Conservation (phyloP, 2,113 vertebrate genomes). For the Numida meleagris region DNA sequence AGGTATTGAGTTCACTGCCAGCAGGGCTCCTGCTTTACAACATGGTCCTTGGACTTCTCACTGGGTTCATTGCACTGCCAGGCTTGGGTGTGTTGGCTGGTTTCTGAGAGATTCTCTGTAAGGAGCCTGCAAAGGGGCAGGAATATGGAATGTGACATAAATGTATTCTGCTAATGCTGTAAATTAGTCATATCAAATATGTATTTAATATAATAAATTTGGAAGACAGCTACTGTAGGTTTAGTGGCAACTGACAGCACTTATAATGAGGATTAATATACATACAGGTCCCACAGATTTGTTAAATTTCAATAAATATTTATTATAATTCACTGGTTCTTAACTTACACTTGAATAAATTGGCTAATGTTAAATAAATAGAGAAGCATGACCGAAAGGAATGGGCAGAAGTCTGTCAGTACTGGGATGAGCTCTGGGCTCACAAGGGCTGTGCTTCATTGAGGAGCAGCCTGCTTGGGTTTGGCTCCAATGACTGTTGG, state of each 20-base stretch:
- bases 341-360: conserved; percentile 54
- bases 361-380: conserved; percentile 48
- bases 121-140: neutral
- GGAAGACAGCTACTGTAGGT: conserved; percentile 50
- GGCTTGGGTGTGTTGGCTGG: neutral
- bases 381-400: neutral
- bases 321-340: conserved; percentile 46
- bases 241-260: conserved; percentile 59
- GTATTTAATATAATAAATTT: conserved; percentile 68
- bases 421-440: neutral
- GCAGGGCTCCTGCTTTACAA: neutral
- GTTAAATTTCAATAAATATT: conserved; percentile 69
- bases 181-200: conserved; percentile 69
- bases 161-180: conserved; percentile 57
- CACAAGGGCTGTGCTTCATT: fast-evolving
- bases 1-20: neutral
- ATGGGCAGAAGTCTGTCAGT: neutral
- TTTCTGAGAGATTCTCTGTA: neutral
- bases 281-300: conserved; percentile 36
- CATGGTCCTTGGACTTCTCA: neutral
- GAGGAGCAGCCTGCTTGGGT: neutral
- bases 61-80: fast-evolving
- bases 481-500: neutral
- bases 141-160: conserved; percentile 42
- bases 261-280: conserved; percentile 69